Evolutionary conservation across 2,113 vertebrate genomes (phyloP).

Genomic region (Scortum barcoo): DNA sequence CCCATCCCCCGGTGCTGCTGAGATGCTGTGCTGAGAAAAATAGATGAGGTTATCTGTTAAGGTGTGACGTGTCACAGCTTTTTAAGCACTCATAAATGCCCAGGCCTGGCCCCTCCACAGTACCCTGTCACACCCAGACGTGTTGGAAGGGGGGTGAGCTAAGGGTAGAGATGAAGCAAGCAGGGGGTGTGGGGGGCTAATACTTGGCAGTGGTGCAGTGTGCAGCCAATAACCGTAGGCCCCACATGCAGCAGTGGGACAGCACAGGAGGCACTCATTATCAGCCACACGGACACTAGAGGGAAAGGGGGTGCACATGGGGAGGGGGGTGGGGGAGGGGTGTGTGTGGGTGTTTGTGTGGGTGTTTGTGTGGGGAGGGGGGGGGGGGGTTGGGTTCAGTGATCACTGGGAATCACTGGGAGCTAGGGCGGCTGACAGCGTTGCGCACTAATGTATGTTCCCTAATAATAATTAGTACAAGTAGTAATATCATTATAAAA

Average conservation of each 20-base stretch:
- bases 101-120: slow-evolving; percentile 40
- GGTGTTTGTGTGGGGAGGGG: slow-evolving; percentile 15
- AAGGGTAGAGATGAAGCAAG: background rate
- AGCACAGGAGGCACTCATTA: slow-evolving; percentile 66
- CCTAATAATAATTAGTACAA: too few species aligned
- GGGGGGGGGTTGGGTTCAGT: background rate
- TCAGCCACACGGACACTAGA: slow-evolving; percentile 38
- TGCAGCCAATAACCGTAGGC: slow-evolving; percentile 56
- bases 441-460: background rate
- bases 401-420: background rate
- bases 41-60: slow-evolving; percentile 68
- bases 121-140: slow-evolving; percentile 58
- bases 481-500: too few species aligned
- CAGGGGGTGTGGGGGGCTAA: slow-evolving; percentile 49
- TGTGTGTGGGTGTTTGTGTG: background rate
- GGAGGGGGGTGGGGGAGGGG: slow-evolving; percentile 19
- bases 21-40: slow-evolving; percentile 19
- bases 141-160: slow-evolving; percentile 57
- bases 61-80: slow-evolving; percentile 71
- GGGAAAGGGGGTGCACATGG: slow-evolving; percentile 7
- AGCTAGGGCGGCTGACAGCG: too few species aligned
- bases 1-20: background rate
- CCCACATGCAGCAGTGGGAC: slow-evolving; percentile 69
- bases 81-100: slow-evolving; percentile 75
- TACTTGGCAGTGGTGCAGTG: slow-evolving; percentile 68